Evolutionary conservation across 2,113 vertebrate genomes (phyloP).

Genomic region (Tragelaphus imberbis): DNA sequence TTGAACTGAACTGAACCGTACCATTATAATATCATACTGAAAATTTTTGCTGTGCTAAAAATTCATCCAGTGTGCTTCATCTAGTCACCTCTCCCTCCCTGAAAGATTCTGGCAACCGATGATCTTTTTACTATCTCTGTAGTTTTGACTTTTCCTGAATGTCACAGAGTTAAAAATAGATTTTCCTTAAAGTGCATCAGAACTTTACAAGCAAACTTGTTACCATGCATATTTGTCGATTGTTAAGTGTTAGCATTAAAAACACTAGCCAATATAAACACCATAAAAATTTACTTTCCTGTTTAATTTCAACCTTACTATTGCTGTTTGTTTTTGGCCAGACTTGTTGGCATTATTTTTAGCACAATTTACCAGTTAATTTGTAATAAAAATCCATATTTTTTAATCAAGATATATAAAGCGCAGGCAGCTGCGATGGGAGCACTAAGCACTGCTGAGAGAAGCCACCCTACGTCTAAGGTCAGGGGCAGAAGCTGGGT

Average conservation of each 20-base stretch:
- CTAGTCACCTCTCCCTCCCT: background rate
- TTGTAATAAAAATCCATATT: background rate
- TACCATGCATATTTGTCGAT: background rate
- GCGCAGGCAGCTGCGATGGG: no score
- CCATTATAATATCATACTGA: background rate
- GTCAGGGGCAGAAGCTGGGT: no score
- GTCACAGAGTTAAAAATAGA: background rate
- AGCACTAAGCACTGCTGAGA: no score
- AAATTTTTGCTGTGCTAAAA: background rate
- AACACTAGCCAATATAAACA: background rate
- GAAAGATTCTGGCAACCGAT: background rate
- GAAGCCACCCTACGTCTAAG: no score
- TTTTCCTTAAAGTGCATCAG: background rate
- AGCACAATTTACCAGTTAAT: background rate
- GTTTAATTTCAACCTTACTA: background rate
- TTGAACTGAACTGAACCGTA: no score
- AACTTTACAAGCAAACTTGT: background rate
- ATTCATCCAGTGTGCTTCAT: background rate
- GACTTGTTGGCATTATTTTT: background rate
- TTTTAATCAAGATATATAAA: background rate
- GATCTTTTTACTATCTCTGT: background rate
- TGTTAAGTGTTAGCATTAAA: background rate
- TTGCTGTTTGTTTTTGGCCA: background rate
- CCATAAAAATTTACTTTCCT: background rate
- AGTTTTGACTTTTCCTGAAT: background rate